phyloP scores from a whole-genome alignment of 2,113 vertebrate genomes.

The Paraplagusia blochii region DNA sequence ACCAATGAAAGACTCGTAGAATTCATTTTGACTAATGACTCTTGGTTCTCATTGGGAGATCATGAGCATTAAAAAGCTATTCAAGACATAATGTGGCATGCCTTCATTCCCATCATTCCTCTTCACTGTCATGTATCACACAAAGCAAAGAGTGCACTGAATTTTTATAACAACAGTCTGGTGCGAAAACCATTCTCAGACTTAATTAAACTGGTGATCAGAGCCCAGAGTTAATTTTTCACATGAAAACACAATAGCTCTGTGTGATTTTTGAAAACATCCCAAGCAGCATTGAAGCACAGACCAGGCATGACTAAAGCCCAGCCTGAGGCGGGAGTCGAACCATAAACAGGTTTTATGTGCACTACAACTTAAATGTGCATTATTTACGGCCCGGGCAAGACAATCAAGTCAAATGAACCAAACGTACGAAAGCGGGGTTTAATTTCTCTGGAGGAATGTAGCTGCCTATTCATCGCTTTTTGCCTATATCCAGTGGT shows the following conservation, averaged over 20 bases:
- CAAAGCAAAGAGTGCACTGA: conserved; percentile 1
- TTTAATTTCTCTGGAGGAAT: too few relatives aligned
- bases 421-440: too few relatives aligned
- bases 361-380: too few relatives aligned
- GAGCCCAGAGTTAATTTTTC: conserved; percentile 28
- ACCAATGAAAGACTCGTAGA: conserved; percentile 30
- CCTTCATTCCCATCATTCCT: conserved; percentile 32
- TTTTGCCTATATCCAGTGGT: too few relatives aligned
- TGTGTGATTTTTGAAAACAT: conserved; percentile 39
- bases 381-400: too few relatives aligned
- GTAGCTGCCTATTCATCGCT: too few relatives aligned
- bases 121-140: conserved; percentile 15
- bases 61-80: conserved; percentile 45
- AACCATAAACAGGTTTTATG: too few relatives aligned
- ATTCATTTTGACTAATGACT: conserved; percentile 29
- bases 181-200: conserved; percentile 21
- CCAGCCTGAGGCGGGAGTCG: too few relatives aligned
- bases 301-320: conserved; percentile 1
- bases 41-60: conserved; percentile 34
- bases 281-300: conserved; percentile 12
- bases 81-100: conserved; percentile 23
- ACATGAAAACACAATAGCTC: conserved; percentile 21
- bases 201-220: conserved; percentile 42
- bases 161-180: conserved; percentile 5
- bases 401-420: too few relatives aligned